A percentile compares a stretch with the other conserved stretches of the same genome.
Evolutionary conservation across 2,888 invertebrate genomes (phyloP).

Genomic region (Dolomedes plantarius): DNA sequence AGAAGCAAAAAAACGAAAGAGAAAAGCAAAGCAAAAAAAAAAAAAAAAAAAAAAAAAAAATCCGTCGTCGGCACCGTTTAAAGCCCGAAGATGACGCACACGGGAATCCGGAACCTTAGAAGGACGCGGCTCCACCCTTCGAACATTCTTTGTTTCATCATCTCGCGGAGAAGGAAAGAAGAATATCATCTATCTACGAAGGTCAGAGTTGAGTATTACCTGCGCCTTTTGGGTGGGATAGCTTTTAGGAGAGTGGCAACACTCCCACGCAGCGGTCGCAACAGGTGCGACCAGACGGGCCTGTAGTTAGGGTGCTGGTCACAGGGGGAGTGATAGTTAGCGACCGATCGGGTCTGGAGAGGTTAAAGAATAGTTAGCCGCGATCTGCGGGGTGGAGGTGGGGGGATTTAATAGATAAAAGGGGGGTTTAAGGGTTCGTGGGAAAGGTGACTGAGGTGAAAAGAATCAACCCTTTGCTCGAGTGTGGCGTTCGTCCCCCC

Average conservation of each 20-base stretch:
- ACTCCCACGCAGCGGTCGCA: not conserved
- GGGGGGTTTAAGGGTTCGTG: not conserved
- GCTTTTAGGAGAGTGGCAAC: no score
- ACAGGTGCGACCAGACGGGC: not conserved
- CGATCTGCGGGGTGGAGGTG: not conserved
- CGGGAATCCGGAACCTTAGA: conserved; percentile 60
- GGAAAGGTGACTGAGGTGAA: conserved; percentile 1
- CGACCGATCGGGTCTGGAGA: not conserved
- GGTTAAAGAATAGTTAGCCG: not conserved
- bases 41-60: not conserved
- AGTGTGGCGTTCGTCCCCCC: no score
- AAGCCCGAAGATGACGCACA: conserved; percentile 48
- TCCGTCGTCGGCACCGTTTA: conserved; percentile 44
- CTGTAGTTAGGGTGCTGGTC: not conserved
- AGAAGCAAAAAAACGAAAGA: no score
- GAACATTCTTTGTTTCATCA: conserved; percentile 66
- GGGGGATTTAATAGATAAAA: not conserved
- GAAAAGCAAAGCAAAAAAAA: not conserved
- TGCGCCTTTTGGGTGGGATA: conserved; percentile 1
- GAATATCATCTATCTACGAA: no score
- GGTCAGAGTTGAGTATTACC: conserved; percentile 55
- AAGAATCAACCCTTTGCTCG: not conserved
- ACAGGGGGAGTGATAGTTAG: not conserved
- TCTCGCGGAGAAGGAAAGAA: not conserved
- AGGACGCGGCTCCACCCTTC: conserved; percentile 54